phyloP scores from a whole-genome alignment of 2,888 invertebrate genomes.

The Prenolepis imparis region DNA sequence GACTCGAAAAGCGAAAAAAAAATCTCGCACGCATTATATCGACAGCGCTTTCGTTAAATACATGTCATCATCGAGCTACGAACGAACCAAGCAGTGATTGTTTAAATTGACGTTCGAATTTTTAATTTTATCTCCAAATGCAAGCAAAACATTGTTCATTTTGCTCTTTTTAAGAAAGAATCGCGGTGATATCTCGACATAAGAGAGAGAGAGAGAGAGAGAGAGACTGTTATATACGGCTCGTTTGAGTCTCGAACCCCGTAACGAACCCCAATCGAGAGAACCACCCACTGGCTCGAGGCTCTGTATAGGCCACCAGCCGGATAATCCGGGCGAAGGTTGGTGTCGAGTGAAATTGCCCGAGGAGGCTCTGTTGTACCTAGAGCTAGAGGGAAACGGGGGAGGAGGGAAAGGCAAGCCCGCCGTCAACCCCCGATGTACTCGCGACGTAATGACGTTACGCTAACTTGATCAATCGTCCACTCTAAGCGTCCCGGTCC shows the following conservation, averaged over 20 bases:
- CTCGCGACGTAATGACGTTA: conserved; percentile 81
- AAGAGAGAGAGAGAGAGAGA: no score
- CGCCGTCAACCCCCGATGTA: conserved; percentile 77
- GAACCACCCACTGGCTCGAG: conserved; percentile 47
- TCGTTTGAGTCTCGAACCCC: conserved; percentile 46
- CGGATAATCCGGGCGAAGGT: conserved; percentile 82
- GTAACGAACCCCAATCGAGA: conserved; percentile 50
- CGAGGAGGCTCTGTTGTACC: conserved; percentile 76
- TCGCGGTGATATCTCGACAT: no score
- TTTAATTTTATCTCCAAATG: neutral
- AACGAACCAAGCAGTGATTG: neutral
- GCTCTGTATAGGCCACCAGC: conserved; percentile 70
- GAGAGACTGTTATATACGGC: neutral
- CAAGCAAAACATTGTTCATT: neutral
- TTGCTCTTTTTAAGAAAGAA: neutral
- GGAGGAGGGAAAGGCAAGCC: neutral
- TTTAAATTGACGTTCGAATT: neutral
- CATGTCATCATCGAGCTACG: neutral
- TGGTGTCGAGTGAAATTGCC: conserved; percentile 83
- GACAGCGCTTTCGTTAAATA: conserved; percentile 2
- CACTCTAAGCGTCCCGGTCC: conserved; percentile 64
- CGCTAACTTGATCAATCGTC: conserved; percentile 83
- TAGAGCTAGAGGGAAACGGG: conserved; percentile 22
- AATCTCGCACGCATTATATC: neutral
- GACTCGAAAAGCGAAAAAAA: neutral